Evolutionary conservation across 2,797 vertebrate genomes (phyloP).

Genomic region (Crocidura indochinensis): DNA sequence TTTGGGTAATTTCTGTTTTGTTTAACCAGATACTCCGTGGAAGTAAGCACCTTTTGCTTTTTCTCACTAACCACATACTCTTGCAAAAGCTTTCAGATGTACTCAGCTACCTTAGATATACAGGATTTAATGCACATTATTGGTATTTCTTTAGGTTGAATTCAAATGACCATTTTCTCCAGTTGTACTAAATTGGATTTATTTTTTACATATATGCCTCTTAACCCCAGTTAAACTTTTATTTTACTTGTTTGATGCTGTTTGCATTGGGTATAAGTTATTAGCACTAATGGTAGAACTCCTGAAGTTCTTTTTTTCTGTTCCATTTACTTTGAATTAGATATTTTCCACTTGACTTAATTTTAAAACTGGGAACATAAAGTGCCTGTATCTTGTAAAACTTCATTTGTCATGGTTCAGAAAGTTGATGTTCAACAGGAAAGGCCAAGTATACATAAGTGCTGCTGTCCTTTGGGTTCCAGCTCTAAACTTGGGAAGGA

Average conservation of each 20-base stretch:
- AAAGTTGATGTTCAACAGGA: constrained; percentile 69
- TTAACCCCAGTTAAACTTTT: constrained; percentile 79
- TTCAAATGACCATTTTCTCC: constrained; percentile 75
- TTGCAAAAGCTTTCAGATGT: constrained; percentile 79
- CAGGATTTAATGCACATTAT: constrained; percentile 69
- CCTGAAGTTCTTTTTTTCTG: constrained; percentile 79
- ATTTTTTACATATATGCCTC: constrained; percentile 83
- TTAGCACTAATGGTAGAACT: constrained; percentile 75
- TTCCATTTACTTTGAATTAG: constrained; percentile 80
- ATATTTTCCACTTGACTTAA: constrained; percentile 85
- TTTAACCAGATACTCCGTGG: constrained; percentile 87
- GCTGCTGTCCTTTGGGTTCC: constrained; percentile 33
- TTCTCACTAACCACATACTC: constrained; percentile 75
- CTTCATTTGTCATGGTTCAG: constrained; percentile 78
- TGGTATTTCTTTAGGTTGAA: constrained; percentile 78
- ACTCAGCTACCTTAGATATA: constrained; percentile 65
- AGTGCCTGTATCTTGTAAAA: constrained; percentile 91
- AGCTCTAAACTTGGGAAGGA: constrained; percentile 59
- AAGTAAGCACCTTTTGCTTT: constrained; percentile 85
- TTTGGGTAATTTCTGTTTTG: constrained; percentile 88
- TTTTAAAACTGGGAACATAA: constrained; percentile 90
- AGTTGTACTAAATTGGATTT: constrained; percentile 79
- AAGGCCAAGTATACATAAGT: constrained; percentile 61
- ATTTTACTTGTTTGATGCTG: constrained; percentile 77
- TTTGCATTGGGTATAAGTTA: constrained; percentile 76